Conservation (phyloP, 2,113 vertebrate genomes). For the Sinocyclocheilus anshuiensis region DNA sequence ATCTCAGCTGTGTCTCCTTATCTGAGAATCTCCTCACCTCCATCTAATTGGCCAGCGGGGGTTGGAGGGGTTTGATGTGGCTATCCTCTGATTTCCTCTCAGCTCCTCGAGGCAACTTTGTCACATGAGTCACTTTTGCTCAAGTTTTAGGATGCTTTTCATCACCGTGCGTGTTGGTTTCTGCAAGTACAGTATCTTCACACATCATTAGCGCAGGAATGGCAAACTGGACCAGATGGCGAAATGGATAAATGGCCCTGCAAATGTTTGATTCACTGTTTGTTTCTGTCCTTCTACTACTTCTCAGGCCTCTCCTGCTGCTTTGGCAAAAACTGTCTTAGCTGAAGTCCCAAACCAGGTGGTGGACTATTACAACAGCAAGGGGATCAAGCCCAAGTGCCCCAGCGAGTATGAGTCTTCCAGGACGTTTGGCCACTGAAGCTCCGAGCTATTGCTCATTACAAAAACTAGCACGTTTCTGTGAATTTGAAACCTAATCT, state of each 20-base stretch:
- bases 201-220: slow-evolving; percentile 7
- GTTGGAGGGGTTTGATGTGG: not conserved
- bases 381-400: slow-evolving; percentile 95
- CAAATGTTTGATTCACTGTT: not conserved
- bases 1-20: not conserved
- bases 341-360: slow-evolving; percentile 99
- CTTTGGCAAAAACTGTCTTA: slow-evolving; percentile 93
- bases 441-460: slow-evolving; percentile 60
- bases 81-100: not conserved
- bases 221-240: slow-evolving; percentile 15
- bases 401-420: slow-evolving; percentile 89
- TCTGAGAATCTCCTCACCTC: not conserved
- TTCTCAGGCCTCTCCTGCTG: slow-evolving; percentile 90
- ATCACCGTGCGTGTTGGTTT: slow-evolving; percentile 46
- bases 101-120: not conserved
- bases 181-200: slow-evolving; percentile 24
- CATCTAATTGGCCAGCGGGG: not conserved
- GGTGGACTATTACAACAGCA: slow-evolving; percentile 98
- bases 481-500: slow-evolving; percentile 76
- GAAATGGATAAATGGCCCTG: not conserved
- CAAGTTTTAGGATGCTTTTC: not conserved
- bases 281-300: slow-evolving; percentile 53
- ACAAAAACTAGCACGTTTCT: slow-evolving; percentile 78
- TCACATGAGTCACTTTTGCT: not conserved
- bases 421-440: slow-evolving; percentile 88